These are phyloP conservation scores for Lycocerus yunnanus DNA, from an alignment of 2,888 invertebrate species.

Conservation along the genomic window DNA sequence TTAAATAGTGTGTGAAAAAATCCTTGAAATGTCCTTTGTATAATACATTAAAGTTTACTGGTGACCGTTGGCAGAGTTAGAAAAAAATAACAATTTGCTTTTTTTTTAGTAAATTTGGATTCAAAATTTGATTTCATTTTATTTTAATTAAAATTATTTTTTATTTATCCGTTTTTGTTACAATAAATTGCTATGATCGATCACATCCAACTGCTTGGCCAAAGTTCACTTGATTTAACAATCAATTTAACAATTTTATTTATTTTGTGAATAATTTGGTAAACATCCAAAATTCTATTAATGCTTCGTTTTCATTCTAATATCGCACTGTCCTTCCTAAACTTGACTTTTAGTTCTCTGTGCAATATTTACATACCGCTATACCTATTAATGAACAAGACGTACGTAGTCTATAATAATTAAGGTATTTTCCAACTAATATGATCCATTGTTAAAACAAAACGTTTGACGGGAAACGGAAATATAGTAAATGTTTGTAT, in stretches of 20 bases:
- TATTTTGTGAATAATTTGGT: background rate
- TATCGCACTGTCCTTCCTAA: background rate
- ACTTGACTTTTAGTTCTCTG: background rate
- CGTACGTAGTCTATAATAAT: background rate
- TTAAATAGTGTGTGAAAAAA: too few relatives aligned
- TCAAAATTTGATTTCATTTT: too few relatives aligned
- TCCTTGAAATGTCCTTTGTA: too few relatives aligned
- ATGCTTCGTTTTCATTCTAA: background rate
- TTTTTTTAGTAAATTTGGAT: too few relatives aligned
- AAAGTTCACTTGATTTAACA: background rate
- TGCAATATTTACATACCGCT: background rate
- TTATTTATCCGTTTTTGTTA: background rate
- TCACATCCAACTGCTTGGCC: background rate
- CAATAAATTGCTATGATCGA: too few relatives aligned
- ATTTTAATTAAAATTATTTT: too few relatives aligned
- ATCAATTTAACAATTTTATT: background rate
- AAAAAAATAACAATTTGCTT: too few relatives aligned
- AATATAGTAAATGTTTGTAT: constrained; percentile 43
- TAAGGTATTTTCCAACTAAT: background rate
- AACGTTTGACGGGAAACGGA: constrained; percentile 46
- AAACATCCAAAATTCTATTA: background rate
- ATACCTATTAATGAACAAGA: background rate
- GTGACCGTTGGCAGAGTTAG: too few relatives aligned
- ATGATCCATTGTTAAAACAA: constrained; percentile 8
- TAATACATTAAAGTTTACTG: too few relatives aligned